These are phyloP conservation scores for Todiramphus saurophagus DNA, from an alignment of 2,113 vertebrate species.

Conservation along the genomic window DNA sequence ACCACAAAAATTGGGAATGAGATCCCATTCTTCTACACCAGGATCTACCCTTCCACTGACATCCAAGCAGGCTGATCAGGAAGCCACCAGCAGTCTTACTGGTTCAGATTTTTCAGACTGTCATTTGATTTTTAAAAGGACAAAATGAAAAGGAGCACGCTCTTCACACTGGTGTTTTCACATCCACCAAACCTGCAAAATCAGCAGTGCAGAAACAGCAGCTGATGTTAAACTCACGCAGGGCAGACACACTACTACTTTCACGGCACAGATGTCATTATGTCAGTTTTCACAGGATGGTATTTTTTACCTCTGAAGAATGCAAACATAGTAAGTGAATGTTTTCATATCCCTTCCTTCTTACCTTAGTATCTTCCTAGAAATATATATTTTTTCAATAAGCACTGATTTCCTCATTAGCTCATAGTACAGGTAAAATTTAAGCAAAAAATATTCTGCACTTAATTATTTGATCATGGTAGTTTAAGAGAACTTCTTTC, in stretches of 20 bases:
- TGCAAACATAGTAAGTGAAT: neutral
- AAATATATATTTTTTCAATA: neutral
- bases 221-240: neutral
- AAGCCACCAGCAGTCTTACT: neutral
- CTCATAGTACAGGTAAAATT: neutral
- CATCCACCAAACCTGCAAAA: neutral
- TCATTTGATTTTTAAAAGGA: neutral
- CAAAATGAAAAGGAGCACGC: neutral
- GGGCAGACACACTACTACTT: neutral
- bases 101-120: neutral
- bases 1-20: neutral
- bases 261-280: neutral
- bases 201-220: neutral
- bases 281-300: neutral
- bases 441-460: neutral
- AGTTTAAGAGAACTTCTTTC: neutral
- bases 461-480: neutral
- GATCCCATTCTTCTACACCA: neutral
- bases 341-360: neutral
- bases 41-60: neutral
- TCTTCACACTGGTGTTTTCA: neutral
- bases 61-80: neutral
- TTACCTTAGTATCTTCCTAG: neutral
- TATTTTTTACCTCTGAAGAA: neutral
- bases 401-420: neutral